Conservation (phyloP, 2,888 invertebrate species). For the Drosophila longiperda region DNA sequence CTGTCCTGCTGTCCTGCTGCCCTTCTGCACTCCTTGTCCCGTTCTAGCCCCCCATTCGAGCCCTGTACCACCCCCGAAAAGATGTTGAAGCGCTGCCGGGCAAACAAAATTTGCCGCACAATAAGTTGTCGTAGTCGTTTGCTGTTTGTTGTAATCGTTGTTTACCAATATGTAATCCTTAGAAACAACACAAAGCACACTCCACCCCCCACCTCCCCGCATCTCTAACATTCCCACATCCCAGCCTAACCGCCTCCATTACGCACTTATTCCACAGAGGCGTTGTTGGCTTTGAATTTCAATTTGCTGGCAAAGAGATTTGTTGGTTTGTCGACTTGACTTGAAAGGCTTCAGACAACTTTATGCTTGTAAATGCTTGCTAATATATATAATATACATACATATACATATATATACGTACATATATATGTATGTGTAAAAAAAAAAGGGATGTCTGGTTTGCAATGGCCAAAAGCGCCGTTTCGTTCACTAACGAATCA, state of each 20-base stretch:
- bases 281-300: constrained; percentile 60
- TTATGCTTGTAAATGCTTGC: constrained; percentile 35
- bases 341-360: constrained; percentile 9
- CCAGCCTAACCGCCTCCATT: not conserved
- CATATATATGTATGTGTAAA: constrained; percentile 17
- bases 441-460: constrained; percentile 25
- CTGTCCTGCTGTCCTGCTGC: not conserved
- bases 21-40: not conserved
- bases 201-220: not conserved
- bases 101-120: constrained; percentile 76
- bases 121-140: constrained; percentile 65
- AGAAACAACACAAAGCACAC: constrained; percentile 66
- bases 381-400: constrained; percentile 8
- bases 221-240: not conserved
- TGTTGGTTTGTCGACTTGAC: not conserved
- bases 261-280: not conserved
- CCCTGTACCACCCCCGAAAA: not conserved
- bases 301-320: constrained; percentile 43
- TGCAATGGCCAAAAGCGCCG: constrained; percentile 46
- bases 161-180: constrained; percentile 80
- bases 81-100: constrained; percentile 35
- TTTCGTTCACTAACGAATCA: constrained; percentile 84
- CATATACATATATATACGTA: not conserved
- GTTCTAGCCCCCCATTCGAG: not conserved
- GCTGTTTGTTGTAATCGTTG: constrained; percentile 69